phyloP scores from a whole-genome alignment of 2,797 vertebrate species.

The Falco berigora region DNA sequence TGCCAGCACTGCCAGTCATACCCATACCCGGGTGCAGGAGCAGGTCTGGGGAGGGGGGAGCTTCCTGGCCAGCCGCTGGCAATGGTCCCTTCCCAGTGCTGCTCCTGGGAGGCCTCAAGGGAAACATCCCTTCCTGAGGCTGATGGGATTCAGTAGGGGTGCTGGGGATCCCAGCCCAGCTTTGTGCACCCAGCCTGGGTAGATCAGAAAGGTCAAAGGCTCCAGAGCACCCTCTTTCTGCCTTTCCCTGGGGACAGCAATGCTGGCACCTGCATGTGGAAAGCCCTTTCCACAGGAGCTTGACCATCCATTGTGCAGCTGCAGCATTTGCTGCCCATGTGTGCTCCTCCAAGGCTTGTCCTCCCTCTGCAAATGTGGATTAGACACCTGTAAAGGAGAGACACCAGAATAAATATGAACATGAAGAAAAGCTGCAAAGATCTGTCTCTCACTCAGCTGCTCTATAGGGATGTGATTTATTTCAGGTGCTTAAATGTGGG shows the following conservation, averaged over 20 bases:
- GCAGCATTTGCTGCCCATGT: conserved; percentile 24
- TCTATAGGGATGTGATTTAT: neutral
- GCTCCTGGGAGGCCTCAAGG: neutral
- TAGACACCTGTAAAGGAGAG: neutral
- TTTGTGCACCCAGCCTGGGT: neutral
- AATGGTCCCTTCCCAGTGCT: neutral
- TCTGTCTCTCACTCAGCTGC: neutral
- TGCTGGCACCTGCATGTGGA: neutral
- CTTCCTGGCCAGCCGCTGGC: neutral
- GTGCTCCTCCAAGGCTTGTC: neutral
- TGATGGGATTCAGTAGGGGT: neutral
- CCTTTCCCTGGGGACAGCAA: neutral
- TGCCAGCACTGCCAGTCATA: neutral
- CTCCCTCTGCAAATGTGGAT: neutral
- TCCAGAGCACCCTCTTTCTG: neutral
- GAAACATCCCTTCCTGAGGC: neutral
- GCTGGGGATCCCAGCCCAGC: neutral
- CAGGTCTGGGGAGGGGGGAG: neutral
- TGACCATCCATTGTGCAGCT: neutral
- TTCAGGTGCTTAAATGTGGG: neutral
- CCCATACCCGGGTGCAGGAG: neutral
- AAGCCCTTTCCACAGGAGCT: neutral
- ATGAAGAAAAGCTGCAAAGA: neutral
- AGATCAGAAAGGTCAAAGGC: neutral
- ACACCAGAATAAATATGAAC: neutral